Evolutionary conservation across 2,888 invertebrate species (phyloP).

Genomic region (Julus scandinavius): DNA sequence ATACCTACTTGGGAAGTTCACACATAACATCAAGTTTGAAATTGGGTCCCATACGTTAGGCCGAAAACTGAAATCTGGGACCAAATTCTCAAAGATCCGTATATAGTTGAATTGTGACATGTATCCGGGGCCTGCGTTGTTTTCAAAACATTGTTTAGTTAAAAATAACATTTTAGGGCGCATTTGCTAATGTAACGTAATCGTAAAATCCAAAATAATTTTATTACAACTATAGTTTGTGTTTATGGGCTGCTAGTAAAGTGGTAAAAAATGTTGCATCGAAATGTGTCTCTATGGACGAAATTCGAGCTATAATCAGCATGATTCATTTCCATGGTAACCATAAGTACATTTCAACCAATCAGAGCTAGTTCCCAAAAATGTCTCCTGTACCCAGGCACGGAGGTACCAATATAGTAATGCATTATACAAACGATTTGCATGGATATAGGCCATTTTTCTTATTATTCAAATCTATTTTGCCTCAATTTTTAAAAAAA

Average conservation of each 20-base stretch:
- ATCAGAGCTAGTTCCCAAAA: neutral
- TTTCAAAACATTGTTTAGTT: neutral
- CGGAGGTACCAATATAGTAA: neutral
- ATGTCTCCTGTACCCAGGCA: neutral
- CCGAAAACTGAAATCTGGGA: too few species aligned
- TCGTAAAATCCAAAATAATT: neutral
- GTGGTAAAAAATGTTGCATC: neutral
- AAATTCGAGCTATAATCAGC: slow-evolving; percentile 18
- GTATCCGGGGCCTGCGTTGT: neutral
- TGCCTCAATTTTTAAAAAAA: neutral
- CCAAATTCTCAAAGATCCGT: too few species aligned
- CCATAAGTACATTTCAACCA: neutral
- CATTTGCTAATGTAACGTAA: neutral
- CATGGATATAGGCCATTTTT: neutral
- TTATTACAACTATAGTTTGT: neutral
- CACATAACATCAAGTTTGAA: too few species aligned
- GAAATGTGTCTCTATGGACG: neutral
- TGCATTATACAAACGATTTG: neutral
- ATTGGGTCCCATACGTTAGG: too few species aligned
- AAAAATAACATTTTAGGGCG: neutral
- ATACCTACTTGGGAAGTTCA: too few species aligned
- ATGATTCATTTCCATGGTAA: slow-evolving; percentile 9
- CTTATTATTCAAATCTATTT: neutral
- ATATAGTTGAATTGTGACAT: too few species aligned
- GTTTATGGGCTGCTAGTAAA: neutral